Conservation (phyloP, 92 coral and sea anemone genomes). For the Zoanthus sansibaricus region DNA sequence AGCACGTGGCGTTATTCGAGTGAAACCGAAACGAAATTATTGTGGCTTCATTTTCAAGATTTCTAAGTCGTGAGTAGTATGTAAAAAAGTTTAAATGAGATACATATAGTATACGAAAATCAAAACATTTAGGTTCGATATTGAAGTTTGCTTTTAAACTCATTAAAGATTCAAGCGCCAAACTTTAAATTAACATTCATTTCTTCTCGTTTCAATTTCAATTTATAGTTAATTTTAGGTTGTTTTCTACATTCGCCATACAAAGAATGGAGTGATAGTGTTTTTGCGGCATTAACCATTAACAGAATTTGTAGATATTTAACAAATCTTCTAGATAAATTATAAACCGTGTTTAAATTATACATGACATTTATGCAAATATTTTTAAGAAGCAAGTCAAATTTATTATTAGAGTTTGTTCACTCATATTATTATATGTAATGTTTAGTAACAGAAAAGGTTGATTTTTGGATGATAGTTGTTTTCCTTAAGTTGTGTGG, state of each 20-base stretch:
- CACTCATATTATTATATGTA: background rate
- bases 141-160: background rate
- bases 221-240: background rate
- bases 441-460: too few relatives aligned
- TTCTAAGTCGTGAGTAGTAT: background rate
- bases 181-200: constrained; percentile 6
- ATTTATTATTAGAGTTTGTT: background rate
- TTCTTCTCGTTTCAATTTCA: too few relatives aligned
- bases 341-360: too few relatives aligned
- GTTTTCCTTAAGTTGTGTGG: too few relatives aligned
- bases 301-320: background rate
- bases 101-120: background rate
- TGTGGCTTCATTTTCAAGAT: constrained; percentile 15
- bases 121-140: background rate
- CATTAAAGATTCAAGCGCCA: constrained; percentile 36
- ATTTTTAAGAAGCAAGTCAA: background rate
- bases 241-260: background rate
- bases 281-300: background rate
- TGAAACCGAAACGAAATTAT: constrained; percentile 33
- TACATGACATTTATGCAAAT: too few relatives aligned
- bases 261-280: background rate
- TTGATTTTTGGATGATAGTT: background rate
- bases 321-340: too few relatives aligned
- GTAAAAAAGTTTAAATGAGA: background rate
- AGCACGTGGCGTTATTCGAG: constrained; percentile 36